These are phyloP conservation scores for Recurvirostra avosetta DNA, from an alignment of 2,113 vertebrate species.

Conservation along the genomic window DNA sequence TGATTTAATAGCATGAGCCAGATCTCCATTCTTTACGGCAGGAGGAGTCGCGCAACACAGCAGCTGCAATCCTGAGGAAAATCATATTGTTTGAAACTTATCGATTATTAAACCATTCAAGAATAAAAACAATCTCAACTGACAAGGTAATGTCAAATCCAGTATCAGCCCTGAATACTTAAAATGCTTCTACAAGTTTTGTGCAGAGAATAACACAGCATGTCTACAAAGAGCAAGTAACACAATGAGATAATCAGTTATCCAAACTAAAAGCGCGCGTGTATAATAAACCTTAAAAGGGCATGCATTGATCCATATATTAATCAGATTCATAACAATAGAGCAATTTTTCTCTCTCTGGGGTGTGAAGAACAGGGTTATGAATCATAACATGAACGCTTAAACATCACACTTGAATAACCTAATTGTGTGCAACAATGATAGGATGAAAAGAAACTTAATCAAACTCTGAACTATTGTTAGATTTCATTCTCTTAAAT, in stretches of 20 bases:
- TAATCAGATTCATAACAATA: slow-evolving; percentile 46
- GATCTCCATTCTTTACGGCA: neutral
- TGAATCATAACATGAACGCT: slow-evolving; percentile 3
- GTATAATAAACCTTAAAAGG: slow-evolving; percentile 41
- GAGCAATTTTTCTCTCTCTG: slow-evolving; percentile 20
- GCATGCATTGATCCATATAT: slow-evolving; percentile 31
- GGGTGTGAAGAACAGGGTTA: slow-evolving; percentile 23
- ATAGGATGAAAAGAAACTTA: slow-evolving; percentile 36
- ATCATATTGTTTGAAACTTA: neutral
- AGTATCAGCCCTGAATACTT: neutral
- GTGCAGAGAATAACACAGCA: neutral
- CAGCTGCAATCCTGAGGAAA: neutral
- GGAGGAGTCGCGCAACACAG: neutral
- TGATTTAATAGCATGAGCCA: neutral
- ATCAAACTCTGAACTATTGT: slow-evolving; percentile 33
- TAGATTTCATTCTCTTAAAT: slow-evolving; percentile 10
- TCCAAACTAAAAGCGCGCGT: neutral
- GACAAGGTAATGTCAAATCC: neutral
- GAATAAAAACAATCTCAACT: neutral
- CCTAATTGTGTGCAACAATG: slow-evolving; percentile 25
- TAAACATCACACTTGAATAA: slow-evolving; percentile 52
- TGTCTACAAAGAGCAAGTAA: neutral
- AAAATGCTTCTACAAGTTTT: neutral
- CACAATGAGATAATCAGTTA: neutral
- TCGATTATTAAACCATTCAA: neutral